phyloP scores from a whole-genome alignment of 64 coral and sea anemone genomes.

The Acropora yongei region DNA sequence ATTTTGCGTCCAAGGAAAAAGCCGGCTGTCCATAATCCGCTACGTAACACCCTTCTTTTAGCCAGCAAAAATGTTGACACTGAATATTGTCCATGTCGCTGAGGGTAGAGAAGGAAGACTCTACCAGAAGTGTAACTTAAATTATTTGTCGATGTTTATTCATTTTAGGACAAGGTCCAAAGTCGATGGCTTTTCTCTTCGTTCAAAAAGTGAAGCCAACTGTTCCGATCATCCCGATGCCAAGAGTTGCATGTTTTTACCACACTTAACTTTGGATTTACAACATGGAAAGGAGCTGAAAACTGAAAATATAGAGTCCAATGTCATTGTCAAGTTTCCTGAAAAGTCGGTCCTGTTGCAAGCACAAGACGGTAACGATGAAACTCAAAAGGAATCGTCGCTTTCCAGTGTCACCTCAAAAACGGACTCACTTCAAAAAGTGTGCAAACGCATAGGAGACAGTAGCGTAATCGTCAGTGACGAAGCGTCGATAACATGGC shows the following conservation, averaged over 20 bases:
- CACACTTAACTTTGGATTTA: background rate
- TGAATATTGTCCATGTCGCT: too few species aligned
- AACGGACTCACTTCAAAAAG: background rate
- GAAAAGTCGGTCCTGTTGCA: constrained; percentile 22
- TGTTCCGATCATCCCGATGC: background rate
- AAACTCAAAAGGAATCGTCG: background rate
- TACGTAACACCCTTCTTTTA: too few species aligned
- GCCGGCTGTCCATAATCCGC: too few species aligned
- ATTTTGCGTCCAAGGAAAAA: too few species aligned
- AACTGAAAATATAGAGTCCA: background rate
- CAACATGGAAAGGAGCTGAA: background rate
- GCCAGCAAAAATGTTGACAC: too few species aligned
- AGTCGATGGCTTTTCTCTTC: background rate
- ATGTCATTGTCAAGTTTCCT: constrained; percentile 24
- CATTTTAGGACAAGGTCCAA: background rate
- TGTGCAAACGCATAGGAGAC: background rate
- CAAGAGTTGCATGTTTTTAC: constrained; percentile 22
- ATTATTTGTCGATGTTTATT: background rate
- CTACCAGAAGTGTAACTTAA: too few species aligned
- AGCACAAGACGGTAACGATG: constrained; percentile 26
- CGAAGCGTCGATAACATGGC: background rate
- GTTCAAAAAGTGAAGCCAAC: background rate
- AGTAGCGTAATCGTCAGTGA: constrained; percentile 22
- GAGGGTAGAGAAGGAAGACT: too few species aligned
- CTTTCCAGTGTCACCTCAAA: background rate